These are phyloP conservation scores for Himalopsyche kuldschensis DNA, from an alignment of 2,888 invertebrate genomes.

Conservation along the genomic window DNA sequence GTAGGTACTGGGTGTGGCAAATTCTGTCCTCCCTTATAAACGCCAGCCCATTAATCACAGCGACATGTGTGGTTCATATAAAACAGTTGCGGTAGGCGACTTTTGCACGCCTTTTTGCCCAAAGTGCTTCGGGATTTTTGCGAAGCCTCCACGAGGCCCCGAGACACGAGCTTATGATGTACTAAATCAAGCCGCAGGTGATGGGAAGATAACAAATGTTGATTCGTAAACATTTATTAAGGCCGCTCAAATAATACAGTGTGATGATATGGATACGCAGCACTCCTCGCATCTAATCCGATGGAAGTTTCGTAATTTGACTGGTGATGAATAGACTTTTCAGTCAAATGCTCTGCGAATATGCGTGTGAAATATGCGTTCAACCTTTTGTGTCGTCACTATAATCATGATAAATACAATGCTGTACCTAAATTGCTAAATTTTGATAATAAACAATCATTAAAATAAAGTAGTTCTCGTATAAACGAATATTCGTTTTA, in stretches of 20 bases:
- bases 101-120: not conserved
- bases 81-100: constrained; percentile 14
- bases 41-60: constrained; percentile 12
- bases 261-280: not conserved
- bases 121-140: constrained; percentile 2
- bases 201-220: constrained; percentile 1
- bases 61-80: constrained; percentile 14
- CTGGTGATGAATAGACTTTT: not conserved
- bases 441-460: too few species aligned
- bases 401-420: too few species aligned
- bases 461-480: too few species aligned
- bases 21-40: not conserved
- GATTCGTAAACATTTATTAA: constrained; percentile 1
- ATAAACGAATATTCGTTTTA: too few species aligned
- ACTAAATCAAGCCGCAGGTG: constrained; percentile 6
- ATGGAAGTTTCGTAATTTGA: not conserved
- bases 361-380: too few species aligned
- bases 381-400: too few species aligned
- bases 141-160: not conserved
- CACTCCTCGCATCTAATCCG: not conserved
- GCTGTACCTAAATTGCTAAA: too few species aligned
- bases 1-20: not conserved
- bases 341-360: too few species aligned
- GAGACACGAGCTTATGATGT: not conserved
- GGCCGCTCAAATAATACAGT: not conserved